phyloP scores from a whole-genome alignment of 2,113 vertebrate species.

The Trematomus loennbergii region DNA sequence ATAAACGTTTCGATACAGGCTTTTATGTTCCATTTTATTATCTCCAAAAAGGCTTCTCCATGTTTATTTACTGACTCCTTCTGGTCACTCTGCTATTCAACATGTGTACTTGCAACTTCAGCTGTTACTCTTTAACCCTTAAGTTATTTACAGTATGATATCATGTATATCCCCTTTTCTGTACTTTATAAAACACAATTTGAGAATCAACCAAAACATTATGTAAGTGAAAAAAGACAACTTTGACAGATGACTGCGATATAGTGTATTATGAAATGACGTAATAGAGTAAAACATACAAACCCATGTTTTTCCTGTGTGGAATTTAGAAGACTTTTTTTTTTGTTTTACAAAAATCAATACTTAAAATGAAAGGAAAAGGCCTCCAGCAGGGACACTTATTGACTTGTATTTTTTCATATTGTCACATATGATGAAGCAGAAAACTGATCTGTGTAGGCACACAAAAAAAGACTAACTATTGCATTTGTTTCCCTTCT shows the following conservation, averaged over 20 bases:
- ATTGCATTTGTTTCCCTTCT: constrained; percentile 7
- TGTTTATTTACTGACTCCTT: constrained; percentile 1
- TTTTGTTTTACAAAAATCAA: constrained; percentile 41
- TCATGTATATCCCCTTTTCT: background rate
- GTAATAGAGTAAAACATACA: background rate
- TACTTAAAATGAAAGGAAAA: constrained; percentile 54
- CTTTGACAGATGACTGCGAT: background rate
- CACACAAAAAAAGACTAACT: constrained; percentile 19
- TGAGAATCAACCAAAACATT: background rate
- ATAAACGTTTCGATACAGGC: background rate
- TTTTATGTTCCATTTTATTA: background rate
- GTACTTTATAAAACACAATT: background rate
- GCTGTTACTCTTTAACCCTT: background rate
- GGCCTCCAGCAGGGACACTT: constrained; percentile 38
- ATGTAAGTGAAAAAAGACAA: background rate
- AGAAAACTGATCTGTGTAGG: constrained; percentile 32
- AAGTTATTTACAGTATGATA: background rate
- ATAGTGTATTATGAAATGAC: background rate
- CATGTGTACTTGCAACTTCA: background rate
- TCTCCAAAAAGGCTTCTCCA: background rate
- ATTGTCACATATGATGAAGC: constrained; percentile 34
- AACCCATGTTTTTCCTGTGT: background rate
- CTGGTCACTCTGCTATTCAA: background rate
- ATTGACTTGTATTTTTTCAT: constrained; percentile 43
- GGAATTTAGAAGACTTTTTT: constrained; percentile 10